phyloP scores from a whole-genome alignment of 2,888 invertebrate genomes.

The Eristalis tenax region DNA sequence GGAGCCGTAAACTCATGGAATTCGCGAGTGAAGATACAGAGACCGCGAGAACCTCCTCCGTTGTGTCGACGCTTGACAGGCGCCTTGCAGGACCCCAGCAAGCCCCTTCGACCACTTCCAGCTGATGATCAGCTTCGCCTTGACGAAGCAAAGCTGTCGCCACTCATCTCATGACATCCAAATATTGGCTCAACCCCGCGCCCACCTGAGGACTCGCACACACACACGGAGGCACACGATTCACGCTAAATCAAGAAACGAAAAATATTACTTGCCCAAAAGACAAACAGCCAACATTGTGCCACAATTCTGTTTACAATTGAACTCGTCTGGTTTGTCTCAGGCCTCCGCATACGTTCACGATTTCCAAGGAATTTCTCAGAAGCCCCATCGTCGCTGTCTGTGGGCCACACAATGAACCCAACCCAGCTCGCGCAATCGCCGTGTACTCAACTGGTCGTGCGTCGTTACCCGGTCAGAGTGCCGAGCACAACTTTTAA shows the following conservation, averaged over 20 bases:
- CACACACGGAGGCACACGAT: not conserved
- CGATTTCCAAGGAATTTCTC: slow-evolving; percentile 33
- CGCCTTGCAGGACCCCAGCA: not conserved
- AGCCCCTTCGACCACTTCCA: not conserved
- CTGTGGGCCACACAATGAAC: slow-evolving; percentile 36
- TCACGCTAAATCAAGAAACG: slow-evolving; percentile 38
- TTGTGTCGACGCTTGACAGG: not conserved
- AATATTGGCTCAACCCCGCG: not conserved
- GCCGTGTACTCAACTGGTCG: not conserved
- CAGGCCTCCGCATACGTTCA: not conserved
- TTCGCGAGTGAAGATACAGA: not conserved
- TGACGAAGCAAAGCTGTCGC: too few relatives aligned
- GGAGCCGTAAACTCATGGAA: not conserved
- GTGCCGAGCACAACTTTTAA: not conserved
- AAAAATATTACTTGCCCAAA: slow-evolving; percentile 44
- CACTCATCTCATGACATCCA: not conserved
- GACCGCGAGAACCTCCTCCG: not conserved
- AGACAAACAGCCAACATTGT: slow-evolving; percentile 46
- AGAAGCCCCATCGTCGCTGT: slow-evolving; percentile 15
- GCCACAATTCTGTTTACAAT: slow-evolving; percentile 48
- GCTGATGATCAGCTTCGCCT: too few relatives aligned
- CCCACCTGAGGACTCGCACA: not conserved
- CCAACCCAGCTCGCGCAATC: not conserved
- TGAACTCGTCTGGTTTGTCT: slow-evolving; percentile 2
- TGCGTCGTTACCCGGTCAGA: slow-evolving; percentile 52